Evolutionary conservation across 2,797 vertebrate species (phyloP).

Genomic region (Anableps anableps): DNA sequence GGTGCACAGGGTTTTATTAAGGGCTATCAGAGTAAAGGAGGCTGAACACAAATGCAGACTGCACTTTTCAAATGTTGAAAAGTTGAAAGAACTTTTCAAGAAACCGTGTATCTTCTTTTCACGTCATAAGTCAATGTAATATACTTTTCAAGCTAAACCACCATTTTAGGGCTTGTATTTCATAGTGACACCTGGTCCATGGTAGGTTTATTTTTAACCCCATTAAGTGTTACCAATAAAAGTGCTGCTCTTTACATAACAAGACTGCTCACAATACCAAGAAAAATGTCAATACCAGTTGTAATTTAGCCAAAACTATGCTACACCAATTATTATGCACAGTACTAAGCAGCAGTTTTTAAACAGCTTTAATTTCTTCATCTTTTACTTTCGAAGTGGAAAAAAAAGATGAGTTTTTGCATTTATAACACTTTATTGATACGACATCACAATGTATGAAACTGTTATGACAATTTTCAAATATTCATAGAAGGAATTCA

Average conservation of each 20-base stretch:
- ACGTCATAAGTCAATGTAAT: not conserved
- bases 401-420: not conserved
- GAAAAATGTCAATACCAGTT: not conserved
- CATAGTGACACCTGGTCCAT: not conserved
- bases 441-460: not conserved
- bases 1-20: not conserved
- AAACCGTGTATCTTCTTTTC: no score
- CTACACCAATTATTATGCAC: not conserved
- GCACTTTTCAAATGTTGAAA: no score
- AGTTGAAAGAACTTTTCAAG: no score
- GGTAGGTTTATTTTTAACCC: slow-evolving; percentile 18
- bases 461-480: not conserved
- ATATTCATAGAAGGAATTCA: not conserved
- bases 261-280: not conserved
- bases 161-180: slow-evolving; percentile 8
- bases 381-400: not conserved
- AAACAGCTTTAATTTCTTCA: not conserved
- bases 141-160: slow-evolving; percentile 12
- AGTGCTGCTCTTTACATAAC: slow-evolving; percentile 6
- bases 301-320: not conserved
- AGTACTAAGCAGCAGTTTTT: not conserved
- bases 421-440: not conserved
- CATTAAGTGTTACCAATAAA: not conserved
- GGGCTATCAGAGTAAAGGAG: not conserved
- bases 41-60: no score